These are phyloP conservation scores for Cephus pygmeus DNA, from an alignment of 2,888 invertebrate genomes.

Conservation along the genomic window DNA sequence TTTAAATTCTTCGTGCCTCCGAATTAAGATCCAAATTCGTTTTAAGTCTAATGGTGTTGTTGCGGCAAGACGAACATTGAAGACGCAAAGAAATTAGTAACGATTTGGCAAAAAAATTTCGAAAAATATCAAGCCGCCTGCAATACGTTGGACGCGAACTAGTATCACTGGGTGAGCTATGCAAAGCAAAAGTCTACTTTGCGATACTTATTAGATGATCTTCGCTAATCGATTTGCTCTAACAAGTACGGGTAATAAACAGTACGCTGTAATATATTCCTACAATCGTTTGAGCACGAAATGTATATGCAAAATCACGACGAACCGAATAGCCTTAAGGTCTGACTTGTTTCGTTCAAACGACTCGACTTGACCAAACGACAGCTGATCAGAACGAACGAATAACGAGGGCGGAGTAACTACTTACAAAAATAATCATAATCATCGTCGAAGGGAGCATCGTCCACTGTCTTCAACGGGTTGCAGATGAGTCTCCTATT, in stretches of 20 bases:
- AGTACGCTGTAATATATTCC: neutral
- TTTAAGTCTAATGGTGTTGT: neutral
- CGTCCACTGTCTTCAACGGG: neutral
- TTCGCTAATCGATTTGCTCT: slow-evolving; percentile 39
- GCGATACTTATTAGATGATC: slow-evolving; percentile 35
- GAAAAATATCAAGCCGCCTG: neutral
- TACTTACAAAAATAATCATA: slow-evolving; percentile 6
- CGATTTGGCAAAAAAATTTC: neutral
- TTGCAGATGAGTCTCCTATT: neutral
- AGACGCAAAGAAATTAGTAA: neutral
- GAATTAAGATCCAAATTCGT: neutral
- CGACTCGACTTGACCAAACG: neutral
- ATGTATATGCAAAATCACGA: neutral
- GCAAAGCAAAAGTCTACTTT: slow-evolving; percentile 12
- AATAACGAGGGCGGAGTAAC: neutral
- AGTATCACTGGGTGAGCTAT: neutral
- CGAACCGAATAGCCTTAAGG: neutral
- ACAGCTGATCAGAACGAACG: neutral
- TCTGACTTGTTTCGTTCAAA: neutral
- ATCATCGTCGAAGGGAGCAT: neutral
- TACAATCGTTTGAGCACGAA: neutral
- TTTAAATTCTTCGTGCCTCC: neutral
- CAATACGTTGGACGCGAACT: neutral
- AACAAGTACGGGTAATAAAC: slow-evolving; percentile 21
- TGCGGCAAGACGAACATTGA: neutral